Evolutionary conservation across 2,888 invertebrate species (phyloP).

Genomic region (Cataglyphis altisquamis): DNA sequence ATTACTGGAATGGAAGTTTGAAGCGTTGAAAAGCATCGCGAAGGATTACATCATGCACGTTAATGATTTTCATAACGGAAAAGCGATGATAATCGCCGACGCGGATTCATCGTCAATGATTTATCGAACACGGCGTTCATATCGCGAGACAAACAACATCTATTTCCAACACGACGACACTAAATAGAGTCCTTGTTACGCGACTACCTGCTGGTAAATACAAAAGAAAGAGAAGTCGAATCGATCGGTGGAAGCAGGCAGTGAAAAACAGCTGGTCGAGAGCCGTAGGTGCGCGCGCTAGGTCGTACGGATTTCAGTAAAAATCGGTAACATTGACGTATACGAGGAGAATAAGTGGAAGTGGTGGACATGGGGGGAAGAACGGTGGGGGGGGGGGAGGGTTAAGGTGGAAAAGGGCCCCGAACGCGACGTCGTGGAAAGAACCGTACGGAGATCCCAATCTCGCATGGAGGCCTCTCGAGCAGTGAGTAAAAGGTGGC

Average conservation of each 20-base stretch:
- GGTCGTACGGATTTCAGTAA: conserved; percentile 65
- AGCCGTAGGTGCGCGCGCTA: conserved; percentile 42
- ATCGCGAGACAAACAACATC: conserved; percentile 9
- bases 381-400: conserved; percentile 46
- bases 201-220: conserved; percentile 42
- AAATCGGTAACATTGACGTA: conserved; percentile 70
- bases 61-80: conserved; percentile 1
- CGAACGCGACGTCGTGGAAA: conserved; percentile 69
- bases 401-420: conserved; percentile 61
- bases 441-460: conserved; percentile 81
- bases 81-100: background rate
- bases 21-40: background rate
- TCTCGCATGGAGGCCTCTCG: conserved; percentile 81
- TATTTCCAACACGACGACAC: conserved; percentile 3
- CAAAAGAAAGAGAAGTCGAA: conserved; percentile 48
- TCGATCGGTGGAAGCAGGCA: conserved; percentile 39
- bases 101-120: conserved; percentile 21
- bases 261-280: conserved; percentile 48
- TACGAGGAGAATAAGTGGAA: conserved; percentile 41
- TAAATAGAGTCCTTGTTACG: conserved; percentile 65
- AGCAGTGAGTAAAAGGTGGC: conserved; percentile 84
- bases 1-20: background rate
- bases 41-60: background rate
- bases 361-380: conserved; percentile 26
- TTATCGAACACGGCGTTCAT: background rate